These are phyloP conservation scores for Phoxinus dragarum DNA, from an alignment of 2,797 vertebrate species.

Conservation along the genomic window DNA sequence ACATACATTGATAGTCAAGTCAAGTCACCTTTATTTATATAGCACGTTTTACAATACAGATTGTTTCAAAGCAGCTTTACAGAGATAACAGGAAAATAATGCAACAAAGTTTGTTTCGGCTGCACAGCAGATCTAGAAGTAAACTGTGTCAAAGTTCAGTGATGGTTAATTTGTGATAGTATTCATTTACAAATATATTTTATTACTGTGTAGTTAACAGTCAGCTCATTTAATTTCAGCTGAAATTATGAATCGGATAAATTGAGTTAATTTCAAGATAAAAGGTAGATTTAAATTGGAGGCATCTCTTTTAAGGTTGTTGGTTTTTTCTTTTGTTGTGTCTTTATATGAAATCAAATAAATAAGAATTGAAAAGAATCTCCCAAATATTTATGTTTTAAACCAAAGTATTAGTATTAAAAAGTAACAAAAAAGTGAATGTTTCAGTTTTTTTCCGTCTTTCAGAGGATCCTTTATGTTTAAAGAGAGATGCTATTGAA, in stretches of 20 bases:
- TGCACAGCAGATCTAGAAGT: no score
- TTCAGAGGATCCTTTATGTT: not conserved
- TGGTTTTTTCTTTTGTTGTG: not conserved
- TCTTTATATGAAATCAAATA: not conserved
- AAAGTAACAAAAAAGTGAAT: not conserved
- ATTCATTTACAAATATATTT: no score
- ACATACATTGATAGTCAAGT: not conserved
- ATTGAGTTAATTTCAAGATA: not conserved
- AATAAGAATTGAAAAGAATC: not conserved
- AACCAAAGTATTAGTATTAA: not conserved
- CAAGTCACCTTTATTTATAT: no score
- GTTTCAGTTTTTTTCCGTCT: not conserved
- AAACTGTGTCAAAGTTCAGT: no score
- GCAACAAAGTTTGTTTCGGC: no score
- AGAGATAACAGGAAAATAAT: no score
- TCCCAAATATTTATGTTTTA: not conserved
- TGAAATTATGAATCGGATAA: no score
- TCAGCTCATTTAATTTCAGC: no score
- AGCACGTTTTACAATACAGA: no score
- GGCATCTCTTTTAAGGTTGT: not conserved
- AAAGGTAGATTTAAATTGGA: no score
- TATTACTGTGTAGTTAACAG: not conserved
- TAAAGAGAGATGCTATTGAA: not conserved
- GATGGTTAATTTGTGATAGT: no score
- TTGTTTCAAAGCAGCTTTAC: no score